Evolutionary conservation across 2,113 vertebrate species (phyloP), one percentile per base, ranked within the genome.

Genomic region (Zeus faber): DNA sequence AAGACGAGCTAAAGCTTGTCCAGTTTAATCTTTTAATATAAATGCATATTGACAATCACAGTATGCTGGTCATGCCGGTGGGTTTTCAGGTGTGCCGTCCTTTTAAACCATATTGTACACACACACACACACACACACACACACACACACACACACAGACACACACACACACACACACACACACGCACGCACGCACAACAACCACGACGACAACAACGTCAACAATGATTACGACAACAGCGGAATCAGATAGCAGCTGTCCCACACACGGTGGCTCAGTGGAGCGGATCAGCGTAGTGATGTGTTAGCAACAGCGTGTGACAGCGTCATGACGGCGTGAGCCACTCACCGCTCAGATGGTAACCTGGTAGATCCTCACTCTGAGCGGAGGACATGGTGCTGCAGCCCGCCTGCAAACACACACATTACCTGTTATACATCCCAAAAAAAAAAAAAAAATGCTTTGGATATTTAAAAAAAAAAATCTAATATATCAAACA

Each of bases 301-400:
- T 6, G 25, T 2, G 13, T 5, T 7, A 52, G 5, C 60, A 49
- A 56, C n/a, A 2, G 25, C 6, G 21, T 23, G 47, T 16, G 7
- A 14, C 7, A 20, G 24, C 22, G 58, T 21, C 5, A 20, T 17
- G 9, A 11, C 31, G 26, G 16, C 14, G 14, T 10, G 2, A 8
- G 13, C 29, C 39, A 80, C 88, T 89, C 67, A 91, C 90, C 90
- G 35, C 90, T 91, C 72, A 85, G 66, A 78, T 87, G 90, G 82
- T 90, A 90, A 73, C 87, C 85, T 53, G 90, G 79, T 68, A 89
- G 67, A 62, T 91, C 89, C 76, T 62, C 83, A 66, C 80, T 79
- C 16, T 78, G 64, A 56, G 80, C 65, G 25, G 87, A 87, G 82
- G 89, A 89, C 90, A 91, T 91, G 72, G 63, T 89, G 71, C 74